phyloP scores from a whole-genome alignment of 2,113 vertebrate species.

The Daubentonia madagascariensis region DNA sequence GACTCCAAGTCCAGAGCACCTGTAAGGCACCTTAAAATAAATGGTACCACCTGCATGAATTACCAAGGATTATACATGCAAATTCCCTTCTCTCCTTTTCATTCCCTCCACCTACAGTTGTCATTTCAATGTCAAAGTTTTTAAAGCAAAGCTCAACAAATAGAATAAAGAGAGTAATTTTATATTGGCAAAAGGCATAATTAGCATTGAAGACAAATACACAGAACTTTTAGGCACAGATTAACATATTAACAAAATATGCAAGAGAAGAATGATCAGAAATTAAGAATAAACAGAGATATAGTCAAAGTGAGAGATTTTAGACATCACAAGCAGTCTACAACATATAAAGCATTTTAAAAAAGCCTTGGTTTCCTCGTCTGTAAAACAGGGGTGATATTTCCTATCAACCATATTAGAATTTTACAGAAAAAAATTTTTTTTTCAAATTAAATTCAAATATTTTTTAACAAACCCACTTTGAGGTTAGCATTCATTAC shows the following conservation, averaged over 20 bases:
- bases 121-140: not conserved
- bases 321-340: not conserved
- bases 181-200: not conserved
- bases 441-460: constrained; percentile 33
- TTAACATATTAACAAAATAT: not conserved
- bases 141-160: not conserved
- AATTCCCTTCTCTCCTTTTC: not conserved
- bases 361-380: not conserved
- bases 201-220: not conserved
- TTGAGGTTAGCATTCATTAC: not conserved
- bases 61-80: not conserved
- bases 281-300: not conserved
- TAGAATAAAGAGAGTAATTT: not conserved
- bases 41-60: not conserved
- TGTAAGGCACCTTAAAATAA: not conserved
- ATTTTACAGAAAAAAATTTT: no score
- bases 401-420: not conserved
- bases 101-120: not conserved
- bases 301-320: not conserved
- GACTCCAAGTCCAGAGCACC: not conserved
- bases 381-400: not conserved
- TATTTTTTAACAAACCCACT: constrained; percentile 7
- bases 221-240: not conserved
- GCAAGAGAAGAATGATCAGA: not conserved
- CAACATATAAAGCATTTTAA: not conserved